Base-by-base conservation (phyloP, 2,888 invertebrate genomes). In the Acanthococcus lagerstroemiae region DNA sequence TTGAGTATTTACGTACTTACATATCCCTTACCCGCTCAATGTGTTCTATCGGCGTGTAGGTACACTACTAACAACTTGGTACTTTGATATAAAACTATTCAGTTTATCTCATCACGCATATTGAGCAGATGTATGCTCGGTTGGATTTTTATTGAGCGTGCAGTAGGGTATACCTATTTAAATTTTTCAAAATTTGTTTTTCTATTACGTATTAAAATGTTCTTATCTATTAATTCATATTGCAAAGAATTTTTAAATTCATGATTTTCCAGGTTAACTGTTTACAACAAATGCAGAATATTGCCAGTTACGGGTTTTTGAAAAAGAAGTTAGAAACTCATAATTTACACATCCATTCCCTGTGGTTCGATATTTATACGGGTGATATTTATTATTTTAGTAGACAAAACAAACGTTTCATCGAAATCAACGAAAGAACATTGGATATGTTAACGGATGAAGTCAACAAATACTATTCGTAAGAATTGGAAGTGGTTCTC, bases 311-410 rank as follows among this genome's bases (percentile, higher is more conserved):
- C 74, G 90, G 91, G 46, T 93, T 95, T 78, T 78, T 95, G 44
- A 88, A 88, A 73, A 84, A 84, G 69, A 83, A 90, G 1, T 78
- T 95, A 17, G 85, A 89, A 75, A 83, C 82, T 50, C 87, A 90
- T 72, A 84, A 91, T 74, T 80, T 94, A 48, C 90, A 90, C 73
- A 87, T 95, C 70, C 94, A 93, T 73, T 96, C 95, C 0, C 79
- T 97, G 45, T 97, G 96, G 96, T 95, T 96, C 76, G 96, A 96
- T 76, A 92, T 97, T 75, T 95, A 95, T 75, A 92, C 93, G 0
- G 96, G 95, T 0, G 93, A 95, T 76, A 90, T 96, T 73, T 93
- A 91, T 76, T 92, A 90, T 77, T 96, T 96, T 75, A 94, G 93
- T 74, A 82, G 94, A 72, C 84, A 86, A 26, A 84, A 86, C 50